Evolutionary conservation across 1,140 invertebrate species (phyloP).

Genomic region (Solenopsis fugax): DNA sequence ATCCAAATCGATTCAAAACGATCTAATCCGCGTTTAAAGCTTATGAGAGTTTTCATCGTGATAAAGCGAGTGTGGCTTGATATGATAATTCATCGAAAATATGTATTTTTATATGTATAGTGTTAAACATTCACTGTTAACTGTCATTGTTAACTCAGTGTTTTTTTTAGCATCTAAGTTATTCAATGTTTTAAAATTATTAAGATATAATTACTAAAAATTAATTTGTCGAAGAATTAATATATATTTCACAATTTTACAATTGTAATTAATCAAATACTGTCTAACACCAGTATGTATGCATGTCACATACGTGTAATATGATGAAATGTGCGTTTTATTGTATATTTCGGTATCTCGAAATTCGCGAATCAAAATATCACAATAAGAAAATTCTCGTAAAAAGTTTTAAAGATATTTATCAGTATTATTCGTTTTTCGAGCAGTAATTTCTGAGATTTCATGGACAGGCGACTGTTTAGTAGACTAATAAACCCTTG

Average conservation of each 20-base stretch:
- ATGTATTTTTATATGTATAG: background rate
- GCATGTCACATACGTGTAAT: no score
- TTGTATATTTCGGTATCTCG: background rate
- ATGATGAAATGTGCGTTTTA: constrained; percentile 28
- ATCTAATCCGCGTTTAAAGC: background rate
- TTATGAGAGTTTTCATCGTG: constrained; percentile 26
- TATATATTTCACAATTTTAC: background rate
- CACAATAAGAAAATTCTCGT: no score
- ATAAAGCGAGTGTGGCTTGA: constrained; percentile 35
- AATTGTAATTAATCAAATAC: background rate
- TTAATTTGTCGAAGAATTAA: no score
- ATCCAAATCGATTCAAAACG: background rate
- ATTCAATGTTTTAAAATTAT: background rate
- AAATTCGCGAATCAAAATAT: no score
- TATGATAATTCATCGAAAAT: constrained; percentile 5
- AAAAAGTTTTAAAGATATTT: no score
- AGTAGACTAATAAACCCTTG: no score
- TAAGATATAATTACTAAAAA: no score
- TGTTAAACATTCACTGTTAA: background rate
- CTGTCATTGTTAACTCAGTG: background rate
- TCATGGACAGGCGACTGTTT: no score
- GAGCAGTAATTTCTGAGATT: no score
- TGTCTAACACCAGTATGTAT: background rate
- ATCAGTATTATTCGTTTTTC: no score
- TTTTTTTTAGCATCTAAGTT: background rate